phyloP scores from a whole-genome alignment of 2,113 vertebrate species.

The Dendropsophus ebraccatus region DNA sequence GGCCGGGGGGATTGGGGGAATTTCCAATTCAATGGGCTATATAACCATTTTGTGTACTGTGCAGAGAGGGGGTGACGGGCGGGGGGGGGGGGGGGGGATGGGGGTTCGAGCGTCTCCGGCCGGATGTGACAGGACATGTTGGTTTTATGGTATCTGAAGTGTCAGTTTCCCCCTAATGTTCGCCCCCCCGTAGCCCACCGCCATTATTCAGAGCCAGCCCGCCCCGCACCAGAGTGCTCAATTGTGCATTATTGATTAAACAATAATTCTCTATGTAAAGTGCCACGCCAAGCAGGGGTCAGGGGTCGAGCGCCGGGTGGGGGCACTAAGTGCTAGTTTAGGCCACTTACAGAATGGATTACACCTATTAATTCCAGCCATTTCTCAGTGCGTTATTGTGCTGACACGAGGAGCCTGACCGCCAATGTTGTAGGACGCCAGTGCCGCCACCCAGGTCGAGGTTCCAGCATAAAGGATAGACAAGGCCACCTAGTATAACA shows the following conservation, averaged over 20 bases:
- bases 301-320: conserved; percentile 50
- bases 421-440: neutral
- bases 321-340: conserved; percentile 55
- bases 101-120: too few relatives aligned
- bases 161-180: conserved; percentile 43
- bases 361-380: conserved; percentile 24
- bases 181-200: conserved; percentile 11
- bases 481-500: neutral
- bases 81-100: too few relatives aligned
- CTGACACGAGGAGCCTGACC: neutral
- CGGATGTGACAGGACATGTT: conserved; percentile 10
- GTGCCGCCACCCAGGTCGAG: neutral
- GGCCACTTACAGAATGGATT: conserved; percentile 56
- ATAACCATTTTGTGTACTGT: conserved; percentile 30
- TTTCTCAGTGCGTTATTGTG: conserved; percentile 36
- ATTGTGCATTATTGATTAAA: conserved; percentile 58
- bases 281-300: conserved; percentile 47
- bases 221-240: conserved; percentile 48
- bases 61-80: neutral
- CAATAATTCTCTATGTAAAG: conserved; percentile 55
- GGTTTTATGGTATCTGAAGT: conserved; percentile 23
- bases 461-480: conserved; percentile 16
- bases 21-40: conserved; percentile 60
- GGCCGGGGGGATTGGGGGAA: neutral
- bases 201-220: conserved; percentile 30